A percentile compares a stretch with the other conserved stretches of the same genome.
These are phyloP conservation scores for Entomyzon cyanotis DNA, from an alignment of 2,113 vertebrate genomes.

Conservation along the genomic window DNA sequence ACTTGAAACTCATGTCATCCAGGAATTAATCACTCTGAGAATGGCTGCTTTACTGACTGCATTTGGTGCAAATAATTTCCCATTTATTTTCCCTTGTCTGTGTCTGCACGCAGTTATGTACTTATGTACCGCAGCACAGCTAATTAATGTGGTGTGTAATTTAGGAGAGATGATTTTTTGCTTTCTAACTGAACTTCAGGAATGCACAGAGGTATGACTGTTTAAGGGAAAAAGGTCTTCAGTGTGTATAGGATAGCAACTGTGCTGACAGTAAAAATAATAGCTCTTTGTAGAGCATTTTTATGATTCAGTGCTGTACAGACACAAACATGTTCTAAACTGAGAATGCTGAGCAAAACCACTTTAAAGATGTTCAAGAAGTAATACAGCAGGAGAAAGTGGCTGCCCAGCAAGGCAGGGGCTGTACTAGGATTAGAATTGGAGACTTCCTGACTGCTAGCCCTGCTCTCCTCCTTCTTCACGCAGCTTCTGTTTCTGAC, in stretches of 20 bases:
- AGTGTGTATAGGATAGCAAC: not conserved
- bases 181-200: not conserved
- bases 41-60: not conserved
- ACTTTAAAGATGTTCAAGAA: not conserved
- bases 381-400: not conserved
- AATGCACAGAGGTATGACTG: not conserved
- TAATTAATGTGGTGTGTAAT: not conserved
- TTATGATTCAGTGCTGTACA: not conserved
- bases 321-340: not conserved
- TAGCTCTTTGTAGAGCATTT: not conserved
- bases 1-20: not conserved
- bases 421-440: not conserved
- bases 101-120: not conserved
- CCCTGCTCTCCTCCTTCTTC: not conserved
- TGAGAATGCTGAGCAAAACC: not conserved
- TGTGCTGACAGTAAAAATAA: not conserved
- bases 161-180: not conserved
- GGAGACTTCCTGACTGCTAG: not conserved
- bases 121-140: not conserved
- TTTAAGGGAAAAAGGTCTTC: not conserved
- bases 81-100: fast-evolving
- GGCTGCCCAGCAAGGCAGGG: not conserved
- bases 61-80: not conserved
- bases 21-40: not conserved
- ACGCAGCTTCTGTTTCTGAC: not conserved